phyloP scores from a whole-genome alignment of 2,797 vertebrate genomes.

The Hipposideros larvatus region DNA sequence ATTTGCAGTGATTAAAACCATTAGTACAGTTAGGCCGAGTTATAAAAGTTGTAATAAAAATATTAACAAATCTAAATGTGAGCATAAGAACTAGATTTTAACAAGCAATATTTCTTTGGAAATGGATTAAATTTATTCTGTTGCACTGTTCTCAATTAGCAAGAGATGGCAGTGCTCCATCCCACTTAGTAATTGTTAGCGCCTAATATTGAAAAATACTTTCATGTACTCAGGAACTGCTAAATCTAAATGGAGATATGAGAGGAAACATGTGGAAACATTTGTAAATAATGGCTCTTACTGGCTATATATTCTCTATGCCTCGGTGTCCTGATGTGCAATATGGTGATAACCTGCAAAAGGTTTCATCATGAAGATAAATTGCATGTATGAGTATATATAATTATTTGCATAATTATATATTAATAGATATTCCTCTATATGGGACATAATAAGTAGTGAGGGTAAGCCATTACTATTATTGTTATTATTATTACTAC shows the following conservation, averaged over 20 bases:
- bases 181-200: conserved; percentile 38
- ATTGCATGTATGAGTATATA: not conserved
- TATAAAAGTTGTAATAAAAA: conserved; percentile 83
- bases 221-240: not conserved
- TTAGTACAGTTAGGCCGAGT: conserved; percentile 81
- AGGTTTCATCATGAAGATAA: not conserved
- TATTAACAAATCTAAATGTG: conserved; percentile 74
- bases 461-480: not conserved
- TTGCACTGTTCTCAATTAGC: conserved; percentile 52
- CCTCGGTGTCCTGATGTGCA: not conserved
- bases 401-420: not conserved
- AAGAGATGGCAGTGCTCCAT: conserved; percentile 39
- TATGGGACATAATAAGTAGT: not conserved
- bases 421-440: not conserved
- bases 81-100: conserved; percentile 69
- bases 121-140: conserved; percentile 59
- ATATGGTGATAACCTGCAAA: not conserved
- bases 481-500: not conserved
- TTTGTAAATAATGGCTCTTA: conserved; percentile 50
- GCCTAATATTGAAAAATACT: not conserved
- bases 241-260: conserved; percentile 59
- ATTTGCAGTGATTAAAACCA: conserved; percentile 84
- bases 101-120: conserved; percentile 63
- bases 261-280: not conserved
- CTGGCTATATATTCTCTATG: not conserved